These are phyloP conservation scores for Anolis apletophallus DNA, from an alignment of 2,797 vertebrate genomes.

Conservation along the genomic window DNA sequence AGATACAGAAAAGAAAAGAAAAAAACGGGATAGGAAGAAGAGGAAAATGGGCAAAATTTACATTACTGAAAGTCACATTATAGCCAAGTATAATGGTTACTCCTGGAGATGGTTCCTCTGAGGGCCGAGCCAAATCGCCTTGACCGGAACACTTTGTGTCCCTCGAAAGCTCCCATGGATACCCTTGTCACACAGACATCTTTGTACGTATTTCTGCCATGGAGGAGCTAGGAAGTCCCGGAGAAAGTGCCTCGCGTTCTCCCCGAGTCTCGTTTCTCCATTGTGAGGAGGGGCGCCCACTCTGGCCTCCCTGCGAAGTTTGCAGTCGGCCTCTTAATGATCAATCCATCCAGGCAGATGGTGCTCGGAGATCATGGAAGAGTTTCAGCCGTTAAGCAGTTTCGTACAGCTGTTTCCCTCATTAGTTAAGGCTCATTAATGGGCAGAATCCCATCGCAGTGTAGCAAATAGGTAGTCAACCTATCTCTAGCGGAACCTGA, in stretches of 20 bases:
- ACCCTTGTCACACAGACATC: not conserved
- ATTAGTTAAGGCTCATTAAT: slow-evolving; percentile 43
- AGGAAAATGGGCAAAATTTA: not conserved
- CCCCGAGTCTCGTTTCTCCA: not conserved
- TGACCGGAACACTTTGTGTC: not conserved
- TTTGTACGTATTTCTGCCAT: not conserved
- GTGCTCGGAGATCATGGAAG: not conserved
- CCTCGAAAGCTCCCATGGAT: not conserved
- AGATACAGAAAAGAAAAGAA: not conserved
- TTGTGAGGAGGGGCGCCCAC: not conserved
- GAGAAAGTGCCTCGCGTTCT: not conserved
- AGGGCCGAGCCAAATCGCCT: not conserved
- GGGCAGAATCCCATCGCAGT: not conserved
- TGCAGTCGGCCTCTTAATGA: not conserved
- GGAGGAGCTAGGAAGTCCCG: not conserved
- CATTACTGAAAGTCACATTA: not conserved
- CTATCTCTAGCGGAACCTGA: slow-evolving; percentile 6
- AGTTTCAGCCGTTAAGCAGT: slow-evolving; percentile 21
- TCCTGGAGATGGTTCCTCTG: not conserved
- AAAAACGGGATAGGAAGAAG: not conserved
- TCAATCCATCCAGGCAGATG: not conserved
- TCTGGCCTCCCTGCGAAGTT: not conserved
- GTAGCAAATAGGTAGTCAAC: slow-evolving; percentile 12
- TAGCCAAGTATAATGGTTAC: not conserved
- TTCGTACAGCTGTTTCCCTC: slow-evolving; percentile 37